Evolutionary conservation across 2,113 vertebrate genomes (phyloP), one percentile per base, ranked within the genome.

Genomic region (Mohoua ochrocephala): DNA sequence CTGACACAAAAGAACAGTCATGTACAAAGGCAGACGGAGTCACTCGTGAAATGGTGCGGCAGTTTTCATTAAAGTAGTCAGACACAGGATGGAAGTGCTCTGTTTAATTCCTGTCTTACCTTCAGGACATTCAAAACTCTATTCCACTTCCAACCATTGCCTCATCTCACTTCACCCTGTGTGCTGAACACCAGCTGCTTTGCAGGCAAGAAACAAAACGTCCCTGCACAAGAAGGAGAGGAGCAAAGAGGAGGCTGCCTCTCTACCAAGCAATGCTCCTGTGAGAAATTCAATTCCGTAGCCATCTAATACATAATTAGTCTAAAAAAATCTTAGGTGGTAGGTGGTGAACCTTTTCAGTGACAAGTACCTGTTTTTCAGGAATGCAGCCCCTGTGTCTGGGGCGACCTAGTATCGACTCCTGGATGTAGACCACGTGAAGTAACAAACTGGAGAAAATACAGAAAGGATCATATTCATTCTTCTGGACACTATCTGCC

Each of bases 301-400:
- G 11, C 6, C 41, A 50, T 6, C 23, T 67, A 84, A 59, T 31
- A 63, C 6, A 54, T 87, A 92, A 81, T 53, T 53, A 20, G 23
- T 23, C 15, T 41, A n/a, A 77, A 73, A 77, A 47, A 49, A 16
- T 23, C 18, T 33, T 41, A 35, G 9, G 8, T 33, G 19, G 6
- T 49, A 68, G 10, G 7, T 60, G 53, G 56, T 87, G 27, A 82
- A 84, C 22, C 3, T 59, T 84, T 63, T 47, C 39, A 60, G 30
- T 6, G 30, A 44, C 18, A 68, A 56, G 13, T 26, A 41, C 3
- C 3, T 56, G 2, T 28, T 50, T 70, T 74, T 87, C 13, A 85
- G 13, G 8, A 82, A 50, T 6, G 4, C 10, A 41, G 1, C 27
- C n/a, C 5, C 0, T 0, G 0, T 44, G 45, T 37, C 20, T 61